Evolutionary conservation across 2,888 invertebrate genomes (phyloP), one percentile per base, ranked within the genome.

Genomic region (Leptarthrus brevirostris): DNA sequence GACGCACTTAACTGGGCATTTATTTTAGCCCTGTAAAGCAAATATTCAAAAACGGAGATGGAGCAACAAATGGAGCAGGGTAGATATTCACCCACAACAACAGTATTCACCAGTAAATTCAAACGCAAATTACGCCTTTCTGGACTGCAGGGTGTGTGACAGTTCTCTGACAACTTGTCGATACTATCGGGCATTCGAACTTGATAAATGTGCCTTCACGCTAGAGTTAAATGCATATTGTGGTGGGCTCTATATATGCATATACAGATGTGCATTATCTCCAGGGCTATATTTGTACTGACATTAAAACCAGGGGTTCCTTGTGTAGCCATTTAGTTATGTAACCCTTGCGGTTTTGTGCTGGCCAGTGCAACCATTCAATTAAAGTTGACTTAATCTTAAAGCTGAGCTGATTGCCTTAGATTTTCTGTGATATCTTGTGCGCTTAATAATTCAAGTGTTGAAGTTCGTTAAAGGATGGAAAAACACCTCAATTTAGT

Each of bases 81-180:
- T 40, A 20, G 52, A 20, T 10, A 12, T 16, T n/a, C n/a, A n/a
- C n/a, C n/a, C n/a, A n/a, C n/a, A n/a, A n/a, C n/a, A n/a, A n/a
- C 47, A 47, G 22, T 47, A 26, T 47, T 66, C 26, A 24, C 12
- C 34, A 52, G 53, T 24, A 71, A 71, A 71, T 71, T 71, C 22
- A 54, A 40, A 54, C n/a, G 44, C 72, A 72, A 72, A 72, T 72
- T 72, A 44, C 47, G 44, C 40, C 24, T 56, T 72, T 72, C 40
- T 12, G n/a, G 16, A 47, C 44, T 36, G 26, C 49, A 47, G 74
- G 49, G 54, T 69, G 47, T 75, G 56, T 72, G 75, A 75, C 75
- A 73, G 54, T 75, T 75, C 61, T 56, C 69, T 75, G 75, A 75
- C 75, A 75, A 73, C 73, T 73, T 75, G 75, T 75, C 75, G 73